Evolutionary conservation across 2,888 invertebrate genomes (phyloP).

Genomic region (Tetragonisca angustula): DNA sequence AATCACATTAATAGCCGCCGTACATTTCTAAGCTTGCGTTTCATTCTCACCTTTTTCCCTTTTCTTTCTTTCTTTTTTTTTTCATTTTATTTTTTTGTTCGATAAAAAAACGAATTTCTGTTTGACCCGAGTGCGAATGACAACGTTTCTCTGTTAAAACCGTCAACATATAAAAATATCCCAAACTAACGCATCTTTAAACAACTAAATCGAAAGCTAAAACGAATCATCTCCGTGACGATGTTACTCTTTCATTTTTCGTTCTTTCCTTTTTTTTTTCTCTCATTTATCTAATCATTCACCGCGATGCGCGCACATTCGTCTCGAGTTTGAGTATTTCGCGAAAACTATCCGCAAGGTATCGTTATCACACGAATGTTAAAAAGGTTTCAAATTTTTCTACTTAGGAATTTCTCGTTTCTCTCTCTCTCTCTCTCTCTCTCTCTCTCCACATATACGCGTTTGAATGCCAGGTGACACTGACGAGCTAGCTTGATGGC

Average conservation of each 20-base stretch:
- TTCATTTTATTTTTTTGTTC: neutral
- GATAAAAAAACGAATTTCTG: conserved; percentile 42
- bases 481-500: conserved; percentile 73
- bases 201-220: conserved; percentile 60
- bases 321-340: conserved; percentile 53
- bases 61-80: neutral
- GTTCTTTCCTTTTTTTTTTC: neutral
- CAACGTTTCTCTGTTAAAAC: neutral
- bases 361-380: conserved; percentile 51
- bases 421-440: neutral
- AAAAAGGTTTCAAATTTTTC: conserved; percentile 38
- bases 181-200: conserved; percentile 53
- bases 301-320: neutral
- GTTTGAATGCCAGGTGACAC: conserved; percentile 70
- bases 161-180: conserved; percentile 68
- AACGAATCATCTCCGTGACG: conserved; percentile 16
- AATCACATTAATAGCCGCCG: conserved; percentile 56
- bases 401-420: conserved; percentile 39
- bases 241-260: neutral
- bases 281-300: neutral
- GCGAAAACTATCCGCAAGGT: conserved; percentile 41
- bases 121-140: neutral
- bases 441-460: conserved; percentile 44
- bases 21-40: conserved; percentile 32
- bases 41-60: neutral